These are phyloP conservation scores for Phortica magna DNA, from an alignment of 2,888 invertebrate genomes.

Conservation along the genomic window DNA sequence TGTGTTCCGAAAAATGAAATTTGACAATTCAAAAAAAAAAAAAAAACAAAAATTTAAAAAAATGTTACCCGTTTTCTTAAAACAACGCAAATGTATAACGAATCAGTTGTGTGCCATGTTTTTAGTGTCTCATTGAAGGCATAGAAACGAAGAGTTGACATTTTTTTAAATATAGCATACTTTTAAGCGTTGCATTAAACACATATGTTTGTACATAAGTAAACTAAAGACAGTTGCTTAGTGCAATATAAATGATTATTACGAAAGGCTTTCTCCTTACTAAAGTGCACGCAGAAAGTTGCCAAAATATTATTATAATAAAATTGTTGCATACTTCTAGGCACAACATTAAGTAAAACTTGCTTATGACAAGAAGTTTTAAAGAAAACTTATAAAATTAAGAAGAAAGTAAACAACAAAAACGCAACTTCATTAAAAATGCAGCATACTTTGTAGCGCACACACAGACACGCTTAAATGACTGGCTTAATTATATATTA, in stretches of 20 bases:
- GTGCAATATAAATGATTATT: too few species aligned
- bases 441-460: neutral
- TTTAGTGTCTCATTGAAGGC: neutral
- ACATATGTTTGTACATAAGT: neutral
- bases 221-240: neutral
- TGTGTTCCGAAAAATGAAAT: conserved; percentile 6
- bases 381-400: neutral
- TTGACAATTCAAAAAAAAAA: neutral
- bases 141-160: neutral
- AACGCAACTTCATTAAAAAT: neutral
- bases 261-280: too few species aligned
- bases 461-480: neutral
- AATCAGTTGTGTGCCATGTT: too few species aligned
- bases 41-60: neutral
- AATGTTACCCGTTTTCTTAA: too few species aligned
- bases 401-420: neutral
- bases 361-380: neutral
- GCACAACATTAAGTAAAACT: neutral
- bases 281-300: neutral
- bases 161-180: neutral
- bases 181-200: neutral
- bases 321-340: neutral
- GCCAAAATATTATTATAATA: neutral
- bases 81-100: too few species aligned
- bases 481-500: conserved; percentile 9